These are phyloP conservation scores for Cosmopolites sordidus DNA, from an alignment of 2,888 invertebrate genomes.

Conservation along the genomic window DNA sequence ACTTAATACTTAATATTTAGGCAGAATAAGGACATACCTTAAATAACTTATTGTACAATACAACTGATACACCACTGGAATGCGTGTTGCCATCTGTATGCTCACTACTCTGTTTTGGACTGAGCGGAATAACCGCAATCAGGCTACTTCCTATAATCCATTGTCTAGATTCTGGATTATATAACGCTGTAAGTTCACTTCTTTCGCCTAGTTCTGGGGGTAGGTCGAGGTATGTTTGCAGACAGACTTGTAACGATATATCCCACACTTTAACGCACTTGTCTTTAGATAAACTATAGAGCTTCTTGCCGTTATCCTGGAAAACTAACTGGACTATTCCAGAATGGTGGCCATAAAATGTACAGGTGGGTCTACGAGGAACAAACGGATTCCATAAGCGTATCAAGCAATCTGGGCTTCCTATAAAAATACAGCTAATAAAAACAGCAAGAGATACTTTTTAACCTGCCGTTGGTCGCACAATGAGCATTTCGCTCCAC, in stretches of 20 bases:
- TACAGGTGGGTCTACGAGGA: constrained; percentile 59
- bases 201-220: constrained; percentile 60
- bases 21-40: too few relatives aligned
- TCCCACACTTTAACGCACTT: constrained; percentile 71
- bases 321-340: constrained; percentile 64
- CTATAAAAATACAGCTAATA: too few relatives aligned
- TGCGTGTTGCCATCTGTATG: constrained; percentile 64
- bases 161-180: constrained; percentile 63
- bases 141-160: constrained; percentile 62
- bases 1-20: too few relatives aligned
- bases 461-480: too few relatives aligned
- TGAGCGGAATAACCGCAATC: constrained; percentile 62
- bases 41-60: constrained; percentile 73
- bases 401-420: constrained; percentile 67
- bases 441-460: too few relatives aligned
- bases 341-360: constrained; percentile 67
- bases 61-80: constrained; percentile 62
- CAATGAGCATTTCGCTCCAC: too few relatives aligned
- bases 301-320: constrained; percentile 60
- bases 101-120: constrained; percentile 61
- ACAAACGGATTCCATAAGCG: constrained; percentile 80
- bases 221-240: constrained; percentile 68
- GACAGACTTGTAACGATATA: constrained; percentile 58
- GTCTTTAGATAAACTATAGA: constrained; percentile 70
- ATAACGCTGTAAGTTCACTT: constrained; percentile 50